These are phyloP conservation scores for Sabellastarte sp. DNA, from an alignment of 2,888 invertebrate species.

Conservation along the genomic window DNA sequence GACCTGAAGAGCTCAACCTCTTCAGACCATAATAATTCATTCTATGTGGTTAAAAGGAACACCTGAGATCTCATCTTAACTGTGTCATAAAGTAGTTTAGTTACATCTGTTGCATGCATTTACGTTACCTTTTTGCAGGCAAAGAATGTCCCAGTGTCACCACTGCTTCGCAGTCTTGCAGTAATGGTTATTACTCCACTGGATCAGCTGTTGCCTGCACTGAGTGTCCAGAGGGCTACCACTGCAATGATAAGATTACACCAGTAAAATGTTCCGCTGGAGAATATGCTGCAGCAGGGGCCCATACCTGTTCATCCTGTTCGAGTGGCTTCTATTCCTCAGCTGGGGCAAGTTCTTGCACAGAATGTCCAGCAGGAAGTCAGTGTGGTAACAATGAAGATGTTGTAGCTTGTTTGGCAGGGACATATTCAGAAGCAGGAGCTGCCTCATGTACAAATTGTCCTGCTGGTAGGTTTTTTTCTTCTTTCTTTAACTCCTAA, in stretches of 20 bases:
- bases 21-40: no score
- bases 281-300: conserved; percentile 39
- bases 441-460: conserved; percentile 31
- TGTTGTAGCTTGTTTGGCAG: conserved; percentile 35
- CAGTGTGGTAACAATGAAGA: conserved; percentile 32
- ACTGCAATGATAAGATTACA: conserved; percentile 17
- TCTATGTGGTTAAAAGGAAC: no score
- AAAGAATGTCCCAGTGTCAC: no score
- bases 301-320: conserved; percentile 36
- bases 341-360: conserved; percentile 23
- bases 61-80: no score
- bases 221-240: conserved; percentile 42
- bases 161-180: conserved; percentile 30
- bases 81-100: no score
- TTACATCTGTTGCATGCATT: no score
- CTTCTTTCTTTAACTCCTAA: no score
- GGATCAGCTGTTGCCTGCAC: conserved; percentile 40
- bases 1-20: no score
- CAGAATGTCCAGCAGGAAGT: conserved; percentile 41
- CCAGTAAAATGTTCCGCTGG: conserved; percentile 39
- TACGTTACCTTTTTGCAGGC: no score
- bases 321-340: conserved; percentile 28
- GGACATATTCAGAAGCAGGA: conserved; percentile 47
- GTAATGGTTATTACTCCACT: conserved; percentile 43
- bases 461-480: conserved; percentile 31